phyloP scores from a whole-genome alignment of 2,113 vertebrate genomes.

The Thinocorus orbignyianus region DNA sequence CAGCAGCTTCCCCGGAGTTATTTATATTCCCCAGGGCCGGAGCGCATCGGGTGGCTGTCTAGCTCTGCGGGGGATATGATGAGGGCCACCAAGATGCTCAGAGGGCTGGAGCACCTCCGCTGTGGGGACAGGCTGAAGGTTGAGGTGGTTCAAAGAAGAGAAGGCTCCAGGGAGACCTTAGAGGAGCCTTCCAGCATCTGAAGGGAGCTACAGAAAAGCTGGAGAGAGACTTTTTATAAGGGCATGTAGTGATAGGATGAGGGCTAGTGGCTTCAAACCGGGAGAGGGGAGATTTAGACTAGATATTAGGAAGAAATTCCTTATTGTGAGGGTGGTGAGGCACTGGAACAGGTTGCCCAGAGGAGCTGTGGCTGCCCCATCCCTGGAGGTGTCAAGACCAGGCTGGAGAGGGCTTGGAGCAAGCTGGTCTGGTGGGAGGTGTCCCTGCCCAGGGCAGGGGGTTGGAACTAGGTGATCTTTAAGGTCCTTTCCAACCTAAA shows the following conservation, averaged over 20 bases:
- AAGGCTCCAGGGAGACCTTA: neutral
- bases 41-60: accelerated
- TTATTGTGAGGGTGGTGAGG: neutral
- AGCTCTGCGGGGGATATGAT: neutral
- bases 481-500: neutral
- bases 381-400: neutral
- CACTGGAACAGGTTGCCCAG: neutral
- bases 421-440: neutral
- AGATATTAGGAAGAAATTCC: neutral
- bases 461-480: neutral
- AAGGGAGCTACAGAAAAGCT: neutral
- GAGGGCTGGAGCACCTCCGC: neutral
- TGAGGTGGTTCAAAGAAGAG: neutral
- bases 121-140: neutral
- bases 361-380: neutral
- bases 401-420: neutral
- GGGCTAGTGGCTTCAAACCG: neutral
- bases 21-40: too few species aligned
- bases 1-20: neutral
- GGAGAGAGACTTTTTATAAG: neutral
- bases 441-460: neutral
- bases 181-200: neutral
- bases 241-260: neutral
- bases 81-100: neutral
- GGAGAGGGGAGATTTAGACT: neutral